phyloP scores from a whole-genome alignment of 2,113 vertebrate genomes.

The Verasper variegatus region DNA sequence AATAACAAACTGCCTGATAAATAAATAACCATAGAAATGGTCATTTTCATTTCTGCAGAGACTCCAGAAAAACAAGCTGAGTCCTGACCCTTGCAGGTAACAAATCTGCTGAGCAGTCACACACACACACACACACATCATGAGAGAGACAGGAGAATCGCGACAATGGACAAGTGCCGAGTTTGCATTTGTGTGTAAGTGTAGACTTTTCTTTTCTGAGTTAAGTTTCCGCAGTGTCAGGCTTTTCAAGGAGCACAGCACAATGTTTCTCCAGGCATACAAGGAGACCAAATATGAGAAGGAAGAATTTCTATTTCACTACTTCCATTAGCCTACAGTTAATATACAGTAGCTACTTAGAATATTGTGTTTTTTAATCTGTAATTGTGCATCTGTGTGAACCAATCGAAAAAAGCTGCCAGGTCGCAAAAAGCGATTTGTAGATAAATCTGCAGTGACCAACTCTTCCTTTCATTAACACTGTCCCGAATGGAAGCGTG shows the following conservation, averaged over 20 bases:
- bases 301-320: background rate
- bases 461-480: slow-evolving; percentile 7
- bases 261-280: background rate
- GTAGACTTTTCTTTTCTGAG: background rate
- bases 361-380: background rate
- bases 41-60: background rate
- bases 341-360: background rate
- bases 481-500: background rate
- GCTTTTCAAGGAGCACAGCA: slow-evolving; percentile 6
- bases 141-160: background rate
- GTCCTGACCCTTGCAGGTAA: background rate
- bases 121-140: too few species aligned
- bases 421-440: slow-evolving; percentile 7
- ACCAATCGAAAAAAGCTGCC: background rate
- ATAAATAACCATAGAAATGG: background rate
- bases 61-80: background rate
- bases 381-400: slow-evolving; percentile 2
- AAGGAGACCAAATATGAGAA: background rate
- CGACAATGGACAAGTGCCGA: background rate
- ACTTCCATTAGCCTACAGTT: background rate
- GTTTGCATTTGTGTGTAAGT: slow-evolving; percentile 3
- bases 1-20: background rate
- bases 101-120: slow-evolving; percentile 18
- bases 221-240: slow-evolving; percentile 26
- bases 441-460: slow-evolving; percentile 14